Base-by-base conservation (phyloP, 2,113 vertebrate genomes). In the Balaeniceps rex region DNA sequence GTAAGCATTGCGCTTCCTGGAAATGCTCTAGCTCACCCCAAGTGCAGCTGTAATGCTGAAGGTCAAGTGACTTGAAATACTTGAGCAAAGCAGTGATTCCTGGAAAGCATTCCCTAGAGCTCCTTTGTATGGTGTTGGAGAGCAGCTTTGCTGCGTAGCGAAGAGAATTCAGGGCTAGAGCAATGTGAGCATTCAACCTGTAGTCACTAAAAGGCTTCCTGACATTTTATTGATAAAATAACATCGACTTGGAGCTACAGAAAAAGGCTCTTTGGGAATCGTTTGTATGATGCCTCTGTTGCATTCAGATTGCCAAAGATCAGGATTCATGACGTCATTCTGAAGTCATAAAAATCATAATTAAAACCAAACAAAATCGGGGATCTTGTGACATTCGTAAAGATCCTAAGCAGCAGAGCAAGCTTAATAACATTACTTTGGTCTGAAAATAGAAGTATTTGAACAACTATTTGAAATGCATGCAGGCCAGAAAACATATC, bases 241-340 rank as follows among this genome's bases (percentile, higher is more conserved):
- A 10, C 12, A 8, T 18, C 15, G 51, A 38, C 13, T 38, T 38
- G 4, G n/a, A 49, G 47, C 15, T 26, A 10, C 1, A 14, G 49
- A 18, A 23, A 71, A 38, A 52, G 26, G 16, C 6, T n/a, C 23
- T 42, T 49, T 34, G n/a, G 42, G 33, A 64, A 17, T n/a, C 0
- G 0, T 31, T 38, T 5, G 2, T 14, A 6, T 9, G 34, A 26
- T 44, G 47, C 13, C 16, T 49, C 24, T 51, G 15, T 10, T 44
- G 29, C 8, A 19, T 49, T 57, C 54, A 21, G 34, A 15, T 11
- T 42, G 42, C 18, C 61, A 38, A 33, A 72, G 70, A 19, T 46
- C 18, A 42, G 65, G 11, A 31, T 10, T 60, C 12, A 8, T 47
- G 15, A 21, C 9, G 8, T 61, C 3, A 4, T 33, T 69, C 22